These are phyloP conservation scores for Yponomeuta plumbellus DNA, from an alignment of 2,888 invertebrate genomes.

Conservation along the genomic window DNA sequence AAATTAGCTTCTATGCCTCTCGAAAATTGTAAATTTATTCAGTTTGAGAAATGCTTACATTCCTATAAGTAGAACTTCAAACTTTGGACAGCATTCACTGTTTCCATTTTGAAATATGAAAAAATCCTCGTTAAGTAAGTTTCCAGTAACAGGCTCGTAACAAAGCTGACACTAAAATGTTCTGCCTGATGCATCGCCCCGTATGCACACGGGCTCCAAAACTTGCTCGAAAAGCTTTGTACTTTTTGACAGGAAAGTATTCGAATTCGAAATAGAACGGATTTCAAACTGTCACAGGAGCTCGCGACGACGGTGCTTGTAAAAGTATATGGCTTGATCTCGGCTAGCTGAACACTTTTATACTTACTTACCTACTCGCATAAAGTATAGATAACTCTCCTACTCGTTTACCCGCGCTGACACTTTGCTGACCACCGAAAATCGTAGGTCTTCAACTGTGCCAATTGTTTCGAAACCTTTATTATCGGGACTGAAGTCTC, in stretches of 20 bases:
- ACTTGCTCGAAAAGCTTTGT: conserved; percentile 14
- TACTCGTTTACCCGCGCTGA: not conserved
- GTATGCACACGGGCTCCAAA: conserved; percentile 5
- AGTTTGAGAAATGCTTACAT: not conserved
- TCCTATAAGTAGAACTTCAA: not conserved
- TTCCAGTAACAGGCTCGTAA: not conserved
- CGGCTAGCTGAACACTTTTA: no score
- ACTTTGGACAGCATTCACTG: not conserved
- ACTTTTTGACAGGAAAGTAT: conserved; percentile 2
- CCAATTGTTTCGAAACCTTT: not conserved
- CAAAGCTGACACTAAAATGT: not conserved
- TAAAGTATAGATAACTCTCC: not conserved
- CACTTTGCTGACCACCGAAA: not conserved
- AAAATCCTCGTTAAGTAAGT: not conserved
- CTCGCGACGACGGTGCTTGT: not conserved
- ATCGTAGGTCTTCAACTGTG: not conserved
- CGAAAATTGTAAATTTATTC: not conserved
- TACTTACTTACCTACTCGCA: not conserved
- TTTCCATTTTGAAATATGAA: not conserved
- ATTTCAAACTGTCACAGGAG: conserved; percentile 3
- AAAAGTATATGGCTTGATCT: not conserved
- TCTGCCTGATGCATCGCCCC: not conserved
- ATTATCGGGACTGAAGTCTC: not conserved
- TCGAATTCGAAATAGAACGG: conserved; percentile 5
- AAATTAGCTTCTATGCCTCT: not conserved